Evolutionary conservation across 2,797 vertebrate species (phyloP).

Genomic region (Brotula barbata): DNA sequence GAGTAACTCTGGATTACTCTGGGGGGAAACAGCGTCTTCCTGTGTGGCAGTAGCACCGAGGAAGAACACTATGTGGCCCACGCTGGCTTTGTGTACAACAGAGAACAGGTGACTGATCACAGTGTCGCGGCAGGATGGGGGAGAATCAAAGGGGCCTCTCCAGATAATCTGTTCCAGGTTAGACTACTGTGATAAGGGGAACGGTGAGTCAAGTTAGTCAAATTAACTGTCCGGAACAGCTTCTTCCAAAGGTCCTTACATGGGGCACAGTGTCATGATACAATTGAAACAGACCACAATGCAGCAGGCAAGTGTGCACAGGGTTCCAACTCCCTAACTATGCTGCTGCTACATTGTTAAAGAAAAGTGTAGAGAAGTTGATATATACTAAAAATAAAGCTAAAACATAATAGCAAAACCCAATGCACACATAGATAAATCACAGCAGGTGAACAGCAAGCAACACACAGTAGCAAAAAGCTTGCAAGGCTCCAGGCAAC

Average conservation of each 20-base stretch:
- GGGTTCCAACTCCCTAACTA: constrained; percentile 18
- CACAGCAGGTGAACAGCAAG: constrained; percentile 60
- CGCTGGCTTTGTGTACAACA: constrained; percentile 54
- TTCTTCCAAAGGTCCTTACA: constrained; percentile 23
- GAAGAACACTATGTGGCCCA: constrained; percentile 58
- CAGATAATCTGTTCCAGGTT: constrained; percentile 46
- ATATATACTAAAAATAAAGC: constrained; percentile 55
- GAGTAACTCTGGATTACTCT: constrained; percentile 72
- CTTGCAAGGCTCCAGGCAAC: constrained; percentile 50
- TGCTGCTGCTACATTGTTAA: constrained; percentile 5
- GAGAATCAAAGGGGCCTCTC: constrained; percentile 33
- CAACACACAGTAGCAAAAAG: constrained; percentile 51
- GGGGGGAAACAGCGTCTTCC: constrained; percentile 64
- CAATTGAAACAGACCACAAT: constrained; percentile 19
- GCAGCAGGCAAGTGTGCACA: constrained; percentile 14
- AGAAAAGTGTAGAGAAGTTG: constrained; percentile 14
- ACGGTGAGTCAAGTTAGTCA: constrained; percentile 38
- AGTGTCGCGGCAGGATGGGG: constrained; percentile 24
- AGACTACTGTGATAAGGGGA: constrained; percentile 37
- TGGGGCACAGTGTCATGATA: constrained; percentile 24
- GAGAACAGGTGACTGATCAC: constrained; percentile 67
- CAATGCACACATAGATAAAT: constrained; percentile 46
- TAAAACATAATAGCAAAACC: constrained; percentile 36
- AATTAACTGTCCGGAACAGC: constrained; percentile 28
- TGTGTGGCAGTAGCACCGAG: constrained; percentile 39